Evolutionary conservation across 2,888 invertebrate species (phyloP).

Genomic region (Cordilura impudica): DNA sequence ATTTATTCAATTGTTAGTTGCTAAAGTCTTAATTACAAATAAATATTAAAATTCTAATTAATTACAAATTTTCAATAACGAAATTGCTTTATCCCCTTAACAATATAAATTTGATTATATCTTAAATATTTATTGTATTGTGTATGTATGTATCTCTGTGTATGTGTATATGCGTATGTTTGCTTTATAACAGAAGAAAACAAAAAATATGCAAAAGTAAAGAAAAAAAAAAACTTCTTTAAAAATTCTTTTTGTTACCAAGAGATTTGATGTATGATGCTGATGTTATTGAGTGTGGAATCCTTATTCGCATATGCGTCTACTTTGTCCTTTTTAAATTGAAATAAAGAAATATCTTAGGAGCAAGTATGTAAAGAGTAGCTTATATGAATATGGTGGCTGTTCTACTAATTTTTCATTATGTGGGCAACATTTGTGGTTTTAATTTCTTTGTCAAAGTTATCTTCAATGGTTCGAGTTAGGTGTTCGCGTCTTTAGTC

Average conservation of each 20-base stretch:
- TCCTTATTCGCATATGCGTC: constrained; percentile 39
- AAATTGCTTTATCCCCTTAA: no score
- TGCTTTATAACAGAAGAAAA: not conserved
- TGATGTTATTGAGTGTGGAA: constrained; percentile 39
- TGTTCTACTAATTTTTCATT: constrained; percentile 73
- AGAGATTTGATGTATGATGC: constrained; percentile 60
- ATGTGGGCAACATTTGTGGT: constrained; percentile 75
- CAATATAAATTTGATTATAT: no score
- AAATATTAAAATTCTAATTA: no score
- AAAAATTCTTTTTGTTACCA: constrained; percentile 72
- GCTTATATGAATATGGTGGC: constrained; percentile 39
- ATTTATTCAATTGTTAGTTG: no score
- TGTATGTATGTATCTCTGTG: no score
- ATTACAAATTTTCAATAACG: no score
- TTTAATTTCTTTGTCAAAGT: constrained; percentile 70
- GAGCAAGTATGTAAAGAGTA: constrained; percentile 1
- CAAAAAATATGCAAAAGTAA: constrained; percentile 56
- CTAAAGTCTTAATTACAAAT: no score
- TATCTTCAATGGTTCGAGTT: constrained; percentile 47
- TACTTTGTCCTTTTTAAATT: not conserved
- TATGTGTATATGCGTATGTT: no score
- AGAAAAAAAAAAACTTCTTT: constrained; percentile 70
- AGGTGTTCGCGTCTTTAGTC: not conserved
- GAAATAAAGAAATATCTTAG: not conserved
- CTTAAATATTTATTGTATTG: no score